These are phyloP conservation scores for Hyperopisus bebe DNA, from an alignment of 2,113 vertebrate genomes.

Conservation along the genomic window DNA sequence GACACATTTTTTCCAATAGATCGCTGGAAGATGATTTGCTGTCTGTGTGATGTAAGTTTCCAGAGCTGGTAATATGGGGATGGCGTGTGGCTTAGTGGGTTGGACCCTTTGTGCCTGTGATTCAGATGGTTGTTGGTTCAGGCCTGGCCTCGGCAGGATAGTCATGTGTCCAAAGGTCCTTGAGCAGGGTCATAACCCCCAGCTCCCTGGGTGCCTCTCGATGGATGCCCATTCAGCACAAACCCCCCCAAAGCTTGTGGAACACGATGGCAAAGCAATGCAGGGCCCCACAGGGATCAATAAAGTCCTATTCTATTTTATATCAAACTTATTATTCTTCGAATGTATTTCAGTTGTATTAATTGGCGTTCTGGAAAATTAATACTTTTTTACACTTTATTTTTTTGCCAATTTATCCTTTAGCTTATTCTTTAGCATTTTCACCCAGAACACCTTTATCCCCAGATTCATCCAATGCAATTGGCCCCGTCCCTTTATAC, in stretches of 20 bases:
- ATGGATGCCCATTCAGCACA: neutral
- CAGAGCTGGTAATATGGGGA: neutral
- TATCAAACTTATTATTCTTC: neutral
- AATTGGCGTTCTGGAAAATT: neutral
- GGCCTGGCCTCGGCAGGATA: neutral
- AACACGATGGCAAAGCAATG: neutral
- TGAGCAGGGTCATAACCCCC: neutral
- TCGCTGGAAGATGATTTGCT: neutral
- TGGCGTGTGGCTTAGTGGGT: neutral
- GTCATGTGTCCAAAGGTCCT: neutral
- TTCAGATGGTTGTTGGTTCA: neutral
- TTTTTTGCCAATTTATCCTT: neutral
- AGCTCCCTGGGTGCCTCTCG: neutral
- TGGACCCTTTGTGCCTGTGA: neutral
- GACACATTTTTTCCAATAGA: neutral
- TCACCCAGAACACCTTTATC: neutral
- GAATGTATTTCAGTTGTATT: neutral
- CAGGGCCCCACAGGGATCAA: neutral
- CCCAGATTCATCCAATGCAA: neutral
- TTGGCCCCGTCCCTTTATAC: neutral
- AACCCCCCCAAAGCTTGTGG: neutral
- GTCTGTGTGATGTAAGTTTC: neutral
- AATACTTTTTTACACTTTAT: neutral
- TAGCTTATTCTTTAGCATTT: neutral
- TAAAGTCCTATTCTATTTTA: neutral